These are phyloP conservation scores for Alfaro cultratus DNA, from an alignment of 2,797 vertebrate genomes.

Conservation along the genomic window DNA sequence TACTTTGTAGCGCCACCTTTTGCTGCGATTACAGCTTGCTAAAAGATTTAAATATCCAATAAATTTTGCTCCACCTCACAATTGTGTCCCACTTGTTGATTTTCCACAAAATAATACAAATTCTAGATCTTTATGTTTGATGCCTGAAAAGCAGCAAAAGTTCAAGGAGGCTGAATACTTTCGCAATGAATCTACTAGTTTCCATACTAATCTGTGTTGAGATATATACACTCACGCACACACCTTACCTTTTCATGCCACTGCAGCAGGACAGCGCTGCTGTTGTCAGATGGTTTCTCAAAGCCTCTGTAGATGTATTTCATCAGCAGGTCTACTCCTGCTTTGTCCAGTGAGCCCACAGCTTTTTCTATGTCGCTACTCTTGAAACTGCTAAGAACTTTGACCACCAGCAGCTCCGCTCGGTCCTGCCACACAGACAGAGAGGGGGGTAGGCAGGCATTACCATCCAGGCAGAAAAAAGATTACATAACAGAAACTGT, in stretches of 20 bases:
- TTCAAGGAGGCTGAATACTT: too few species aligned
- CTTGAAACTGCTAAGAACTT: conserved; percentile 97
- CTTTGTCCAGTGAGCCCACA: conserved; percentile 94
- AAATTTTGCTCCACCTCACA: too few species aligned
- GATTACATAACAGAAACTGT: not conserved
- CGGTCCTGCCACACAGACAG: conserved; percentile 83
- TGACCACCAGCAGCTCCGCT: conserved; percentile 93
- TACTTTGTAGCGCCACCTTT: too few species aligned
- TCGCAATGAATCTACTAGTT: not conserved
- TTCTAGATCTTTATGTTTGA: too few species aligned
- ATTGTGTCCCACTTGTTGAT: too few species aligned
- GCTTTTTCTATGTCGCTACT: conserved; percentile 96
- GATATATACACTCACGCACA: not conserved
- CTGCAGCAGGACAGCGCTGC: conserved; percentile 93
- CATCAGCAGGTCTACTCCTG: conserved; percentile 94
- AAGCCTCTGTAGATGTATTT: conserved; percentile 99
- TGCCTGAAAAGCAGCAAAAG: too few species aligned
- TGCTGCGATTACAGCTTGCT: too few species aligned
- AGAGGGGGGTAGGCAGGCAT: not conserved
- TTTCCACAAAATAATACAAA: too few species aligned
- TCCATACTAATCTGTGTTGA: not conserved
- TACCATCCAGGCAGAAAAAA: not conserved
- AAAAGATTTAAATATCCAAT: too few species aligned
- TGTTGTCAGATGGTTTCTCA: conserved; percentile 96
- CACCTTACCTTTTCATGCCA: conserved; percentile 95